Evolutionary conservation across 2,888 invertebrate genomes (phyloP), one percentile per base, ranked within the genome.

Genomic region (Sarcophaga subvicina): DNA sequence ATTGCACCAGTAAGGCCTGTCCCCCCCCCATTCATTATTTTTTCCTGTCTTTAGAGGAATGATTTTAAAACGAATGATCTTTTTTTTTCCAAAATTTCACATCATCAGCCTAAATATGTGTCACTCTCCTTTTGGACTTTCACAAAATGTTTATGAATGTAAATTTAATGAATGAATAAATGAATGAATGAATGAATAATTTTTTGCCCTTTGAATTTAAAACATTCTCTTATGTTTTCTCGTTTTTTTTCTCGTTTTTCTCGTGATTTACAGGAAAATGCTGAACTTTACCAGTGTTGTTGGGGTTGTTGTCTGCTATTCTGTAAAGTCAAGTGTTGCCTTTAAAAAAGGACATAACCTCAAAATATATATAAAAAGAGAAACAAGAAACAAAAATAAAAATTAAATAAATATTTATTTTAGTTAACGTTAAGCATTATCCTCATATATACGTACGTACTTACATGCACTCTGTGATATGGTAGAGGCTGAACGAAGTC

Each of bases 401-500:
- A 91, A 91, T 91, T 90, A 90, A 90, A 90, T 91, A 92, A 93
- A 93, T 92, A 93, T 93, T 93, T 93, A 90, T 90, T 89, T 90
- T 54, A 60, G 80, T 76, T 80, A 71, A 83, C 81, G 80, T 81
- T 62, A 63, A 54, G 25, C 25, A 25, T 59, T 70, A 54, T 70
- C 49, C 47, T 54, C 77, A 85, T 78, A 88, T 86, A 80, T 67
- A 71, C 59, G 64, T 72, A 69, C 80, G 71, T 73, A 71, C 88
- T 71, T 59, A 64, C 63, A 54, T 12, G 4, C 8, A 10, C 37
- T 37, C 17, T 27, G 69, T 70, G 8, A 6, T 20, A 54, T 64
- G 1, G 17, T 17, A 73, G 49, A 79, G 69, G 80, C 63, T 71
- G 14, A 71, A 78, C 60, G 11, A 62, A 20, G 54, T 76, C 77